phyloP scores from a whole-genome alignment of 2,888 invertebrate genomes.

The Nasonia oneida region DNA sequence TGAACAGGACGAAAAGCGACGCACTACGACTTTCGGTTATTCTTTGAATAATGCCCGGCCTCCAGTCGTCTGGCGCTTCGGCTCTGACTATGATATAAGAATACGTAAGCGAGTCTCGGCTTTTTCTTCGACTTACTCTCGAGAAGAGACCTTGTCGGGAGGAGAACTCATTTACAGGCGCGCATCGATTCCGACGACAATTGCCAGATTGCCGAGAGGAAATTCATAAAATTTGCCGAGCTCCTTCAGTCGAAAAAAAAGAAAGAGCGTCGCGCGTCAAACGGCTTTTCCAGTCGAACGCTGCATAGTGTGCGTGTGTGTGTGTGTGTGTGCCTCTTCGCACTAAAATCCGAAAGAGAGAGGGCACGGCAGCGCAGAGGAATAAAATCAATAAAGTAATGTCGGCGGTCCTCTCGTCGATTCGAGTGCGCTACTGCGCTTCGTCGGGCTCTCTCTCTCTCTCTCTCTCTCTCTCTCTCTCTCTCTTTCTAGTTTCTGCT shows the following conservation, averaged over 20 bases:
- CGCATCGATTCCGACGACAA: background rate
- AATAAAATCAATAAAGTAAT: constrained; percentile 57
- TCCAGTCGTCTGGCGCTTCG: background rate
- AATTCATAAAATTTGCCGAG: constrained; percentile 20
- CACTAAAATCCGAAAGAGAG: constrained; percentile 44
- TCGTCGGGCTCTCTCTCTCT: constrained; percentile 46
- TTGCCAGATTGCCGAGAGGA: constrained; percentile 34
- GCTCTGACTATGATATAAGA: background rate
- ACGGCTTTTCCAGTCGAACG: constrained; percentile 53
- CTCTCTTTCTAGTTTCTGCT: constrained; percentile 30
- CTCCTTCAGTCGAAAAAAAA: background rate
- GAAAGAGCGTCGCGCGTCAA: constrained; percentile 34
- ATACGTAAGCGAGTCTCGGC: no score
- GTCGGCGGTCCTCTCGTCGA: constrained; percentile 55
- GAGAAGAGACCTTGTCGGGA: background rate
- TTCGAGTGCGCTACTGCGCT: constrained; percentile 54
- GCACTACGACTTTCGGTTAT: constrained; percentile 27
- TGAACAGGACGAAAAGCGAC: constrained; percentile 7
- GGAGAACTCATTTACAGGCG: background rate
- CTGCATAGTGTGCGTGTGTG: background rate
- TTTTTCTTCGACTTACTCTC: no score
- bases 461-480: constrained; percentile 50
- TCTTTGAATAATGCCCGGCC: constrained; percentile 35
- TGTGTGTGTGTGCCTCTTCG: constrained; percentile 27
- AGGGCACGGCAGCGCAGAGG: background rate